Base-by-base conservation (phyloP, 2,888 invertebrate species). In the Sminthurinus aureus region DNA sequence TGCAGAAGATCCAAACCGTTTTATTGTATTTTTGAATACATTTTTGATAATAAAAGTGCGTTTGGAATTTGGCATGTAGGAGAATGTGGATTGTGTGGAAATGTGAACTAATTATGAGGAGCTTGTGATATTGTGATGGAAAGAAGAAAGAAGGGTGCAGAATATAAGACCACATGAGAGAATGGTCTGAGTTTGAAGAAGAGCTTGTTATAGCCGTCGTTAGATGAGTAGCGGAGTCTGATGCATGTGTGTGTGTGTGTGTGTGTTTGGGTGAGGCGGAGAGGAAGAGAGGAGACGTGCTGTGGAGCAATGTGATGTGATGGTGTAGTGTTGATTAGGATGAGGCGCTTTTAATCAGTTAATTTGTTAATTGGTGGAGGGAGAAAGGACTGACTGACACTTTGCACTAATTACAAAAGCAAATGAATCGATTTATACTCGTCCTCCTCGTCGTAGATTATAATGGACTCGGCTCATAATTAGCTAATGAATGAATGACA, bases 301-400 rank as follows among this genome's bases (percentile, higher is more conserved):
- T 38, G 38, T 38, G 38, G 6, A 4, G 38, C 6, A 6, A 38
- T 38, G 38, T n/a, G n/a, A n/a, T n/a, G n/a, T n/a, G n/a, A n/a
- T n/a, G 52, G 77, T 77, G 58, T 77, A 77, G 77, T 64, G 77
- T 64, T 78, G 81, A 75, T 73, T 74, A 66, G 81, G 22, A 73
- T 66, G 50, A 26, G 73, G 67, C 73, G 64, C 78, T 83, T 79
- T 71, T 83, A 78, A 83, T 83, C 83, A 83, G 78, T 83, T 64
- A 78, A 83, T 78, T 83, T 83, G 79, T 52, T 78, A 79, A 83
- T 83, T 83, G 78, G 79, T 77, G 52, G 81, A n/a, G 73, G 64
- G 73, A 75, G 73, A 81, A 24, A 81, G 75, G 52, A 24, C 51
- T 78, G 83, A 66, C 78, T 83, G 83, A 83, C 83, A 83, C 83